phyloP scores from a whole-genome alignment of 2,888 invertebrate species.

The Synergus gifuensis region DNA sequence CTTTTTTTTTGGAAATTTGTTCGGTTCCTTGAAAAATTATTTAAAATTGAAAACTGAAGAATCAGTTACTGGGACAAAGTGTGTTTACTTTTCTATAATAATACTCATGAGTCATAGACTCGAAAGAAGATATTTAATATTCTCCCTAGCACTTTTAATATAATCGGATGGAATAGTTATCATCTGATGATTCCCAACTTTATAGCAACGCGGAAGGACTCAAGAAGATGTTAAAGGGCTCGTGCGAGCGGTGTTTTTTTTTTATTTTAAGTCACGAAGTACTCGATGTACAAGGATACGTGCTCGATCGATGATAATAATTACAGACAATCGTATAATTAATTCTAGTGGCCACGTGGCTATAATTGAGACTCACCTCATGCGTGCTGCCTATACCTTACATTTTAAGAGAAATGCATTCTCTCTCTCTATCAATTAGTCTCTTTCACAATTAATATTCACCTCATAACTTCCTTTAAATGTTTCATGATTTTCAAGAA shows the following conservation, averaged over 20 bases:
- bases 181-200: constrained; percentile 8
- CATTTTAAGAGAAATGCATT: constrained; percentile 52
- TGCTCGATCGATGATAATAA: constrained; percentile 64
- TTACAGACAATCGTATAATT: constrained; percentile 64
- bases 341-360: constrained; percentile 69
- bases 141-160: background rate
- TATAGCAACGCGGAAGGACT: constrained; percentile 27
- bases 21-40: background rate
- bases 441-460: constrained; percentile 53
- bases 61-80: background rate
- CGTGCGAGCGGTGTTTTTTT: constrained; percentile 47
- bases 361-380: constrained; percentile 63
- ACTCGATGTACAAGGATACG: constrained; percentile 57
- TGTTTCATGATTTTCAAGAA: background rate
- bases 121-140: constrained; percentile 11
- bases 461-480: constrained; percentile 49
- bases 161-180: constrained; percentile 34
- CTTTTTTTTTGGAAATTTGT: background rate
- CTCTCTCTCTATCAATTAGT: constrained; percentile 48
- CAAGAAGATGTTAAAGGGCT: constrained; percentile 4
- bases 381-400: constrained; percentile 62
- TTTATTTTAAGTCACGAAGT: constrained; percentile 45
- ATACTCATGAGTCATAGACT: background rate
- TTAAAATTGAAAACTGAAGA: background rate
- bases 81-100: constrained; percentile 1